Percentiles rank a stretch among this genome's conserved stretches.
Conservation (phyloP, 2,888 invertebrate genomes). For the Morpho deidamia region DNA sequence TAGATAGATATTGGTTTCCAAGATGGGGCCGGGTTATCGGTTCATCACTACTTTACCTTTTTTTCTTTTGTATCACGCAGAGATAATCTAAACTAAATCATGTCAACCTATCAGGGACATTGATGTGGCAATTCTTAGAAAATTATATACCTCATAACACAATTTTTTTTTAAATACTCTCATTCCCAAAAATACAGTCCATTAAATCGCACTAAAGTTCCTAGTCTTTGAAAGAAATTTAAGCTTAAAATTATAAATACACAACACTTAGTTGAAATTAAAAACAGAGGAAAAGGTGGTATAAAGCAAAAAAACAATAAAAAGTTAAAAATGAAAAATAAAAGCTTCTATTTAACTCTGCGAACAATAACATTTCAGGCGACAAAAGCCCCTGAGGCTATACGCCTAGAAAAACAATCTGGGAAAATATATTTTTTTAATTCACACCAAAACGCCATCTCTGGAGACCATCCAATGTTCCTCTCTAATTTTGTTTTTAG, state of each 20-base stretch:
- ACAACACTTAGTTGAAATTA: neutral
- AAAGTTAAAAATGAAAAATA: slow-evolving; percentile 5
- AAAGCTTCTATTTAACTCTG: slow-evolving; percentile 5
- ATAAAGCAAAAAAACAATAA: slow-evolving; percentile 1
- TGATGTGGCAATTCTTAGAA: too few relatives aligned
- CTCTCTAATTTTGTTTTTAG: slow-evolving; percentile 12
- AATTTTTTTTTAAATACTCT: too few relatives aligned
- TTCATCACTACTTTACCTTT: too few relatives aligned
- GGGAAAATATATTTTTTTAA: slow-evolving; percentile 20
- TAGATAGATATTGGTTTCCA: too few relatives aligned
- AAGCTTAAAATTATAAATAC: neutral
- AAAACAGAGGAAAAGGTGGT: neutral
- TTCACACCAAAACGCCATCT: slow-evolving; percentile 11
- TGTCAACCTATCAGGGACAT: too few relatives aligned
- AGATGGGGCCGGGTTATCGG: too few relatives aligned
- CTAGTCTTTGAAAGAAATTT: neutral
- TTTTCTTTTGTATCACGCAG: too few relatives aligned
- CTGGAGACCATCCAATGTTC: slow-evolving; percentile 6
- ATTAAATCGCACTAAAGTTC: neutral
- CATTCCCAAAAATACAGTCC: neutral
- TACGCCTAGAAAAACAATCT: slow-evolving; percentile 20
- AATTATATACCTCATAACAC: too few relatives aligned
- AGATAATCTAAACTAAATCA: too few relatives aligned
- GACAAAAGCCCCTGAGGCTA: slow-evolving; percentile 18
- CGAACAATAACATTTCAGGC: slow-evolving; percentile 16